Conservation (phyloP, 2,888 invertebrate species). For the Tryphoninae sp. region DNA sequence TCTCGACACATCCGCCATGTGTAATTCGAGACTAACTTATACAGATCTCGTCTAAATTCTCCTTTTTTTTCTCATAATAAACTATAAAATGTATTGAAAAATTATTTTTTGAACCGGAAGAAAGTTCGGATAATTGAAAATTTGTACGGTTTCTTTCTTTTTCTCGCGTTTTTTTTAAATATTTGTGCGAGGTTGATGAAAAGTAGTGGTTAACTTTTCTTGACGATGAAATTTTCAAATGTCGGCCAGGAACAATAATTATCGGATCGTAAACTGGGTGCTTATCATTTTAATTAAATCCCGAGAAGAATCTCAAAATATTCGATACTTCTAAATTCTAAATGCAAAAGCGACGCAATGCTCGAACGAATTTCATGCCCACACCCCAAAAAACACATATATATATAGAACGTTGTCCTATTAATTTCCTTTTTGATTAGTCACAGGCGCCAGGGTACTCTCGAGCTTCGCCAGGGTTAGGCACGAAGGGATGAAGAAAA, state of each 20-base stretch:
- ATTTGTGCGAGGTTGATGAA: too few species aligned
- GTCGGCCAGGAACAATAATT: too few species aligned
- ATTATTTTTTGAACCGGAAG: neutral
- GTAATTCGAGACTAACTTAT: conserved; percentile 50
- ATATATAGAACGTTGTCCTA: conserved; percentile 56
- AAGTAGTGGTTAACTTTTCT: too few species aligned
- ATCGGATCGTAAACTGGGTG: too few species aligned
- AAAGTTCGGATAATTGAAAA: too few species aligned
- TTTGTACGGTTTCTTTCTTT: too few species aligned
- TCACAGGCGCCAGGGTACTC: conserved; percentile 65
- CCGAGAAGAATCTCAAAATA: too few species aligned
- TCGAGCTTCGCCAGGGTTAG: conserved; percentile 44
- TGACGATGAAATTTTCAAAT: too few species aligned
- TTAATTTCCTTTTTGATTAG: conserved; percentile 78
- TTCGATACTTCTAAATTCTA: neutral
- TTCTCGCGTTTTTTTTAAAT: too few species aligned
- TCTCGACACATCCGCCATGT: conserved; percentile 70
- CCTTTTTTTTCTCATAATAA: neutral
- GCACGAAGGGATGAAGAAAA: conserved; percentile 63
- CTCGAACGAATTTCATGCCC: conserved; percentile 21
- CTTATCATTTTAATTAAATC: too few species aligned
- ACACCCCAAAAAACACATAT: neutral
- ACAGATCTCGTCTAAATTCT: conserved; percentile 11
- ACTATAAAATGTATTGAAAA: neutral
- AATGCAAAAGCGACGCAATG: neutral